Evolutionary conservation across 2,113 vertebrate species (phyloP), one percentile per base, ranked within the genome.

Genomic region (Cichladusa arquata): DNA sequence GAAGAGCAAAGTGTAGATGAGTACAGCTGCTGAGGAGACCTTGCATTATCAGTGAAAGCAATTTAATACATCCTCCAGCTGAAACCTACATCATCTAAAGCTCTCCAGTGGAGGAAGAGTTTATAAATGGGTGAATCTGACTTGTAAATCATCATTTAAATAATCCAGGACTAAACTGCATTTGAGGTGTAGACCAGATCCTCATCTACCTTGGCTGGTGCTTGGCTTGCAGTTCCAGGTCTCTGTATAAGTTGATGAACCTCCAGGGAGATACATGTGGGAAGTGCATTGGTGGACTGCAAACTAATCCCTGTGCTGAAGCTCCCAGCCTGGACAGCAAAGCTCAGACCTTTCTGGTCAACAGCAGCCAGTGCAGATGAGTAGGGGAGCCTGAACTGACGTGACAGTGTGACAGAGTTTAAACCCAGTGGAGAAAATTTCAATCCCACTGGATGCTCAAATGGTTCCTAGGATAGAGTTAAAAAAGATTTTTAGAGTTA

Each of bases 211-310:
- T 11, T 58, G 51, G 5, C 23, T 79, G n/a, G 13, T 62, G 25
- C 26, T 77, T 81, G 50, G 8, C 31, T n/a, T 70, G 33, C 58
- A 69, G 53, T 8, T 57, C 50, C 42, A 40, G 42, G 11, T 72
- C 5, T 36, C 25, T 42, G 2, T 8, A 8, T 5, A n/a, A 31
- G 2, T 2, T 62, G 9, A 10, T 45, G 18, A 6, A 19, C n/a
- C 15, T 54, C 23, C 31, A 67, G 34, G 16, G 1, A 74, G 34
- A 60, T 6, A 29, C 1, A 4, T 0, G 5, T 19, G 53, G 36
- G 34, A 95, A 28, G 25, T 61, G 6, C 23, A 66, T 2, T 11
- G 18, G 1, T 53, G 28, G 26, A 26, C 13, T 11, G 9, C 10
- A 79, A 71, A 56, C 24, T 16, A 36, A 7, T 20, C 22, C 22